Conservation (phyloP, 2,113 vertebrate genomes). For the Cygnus atratus region DNA sequence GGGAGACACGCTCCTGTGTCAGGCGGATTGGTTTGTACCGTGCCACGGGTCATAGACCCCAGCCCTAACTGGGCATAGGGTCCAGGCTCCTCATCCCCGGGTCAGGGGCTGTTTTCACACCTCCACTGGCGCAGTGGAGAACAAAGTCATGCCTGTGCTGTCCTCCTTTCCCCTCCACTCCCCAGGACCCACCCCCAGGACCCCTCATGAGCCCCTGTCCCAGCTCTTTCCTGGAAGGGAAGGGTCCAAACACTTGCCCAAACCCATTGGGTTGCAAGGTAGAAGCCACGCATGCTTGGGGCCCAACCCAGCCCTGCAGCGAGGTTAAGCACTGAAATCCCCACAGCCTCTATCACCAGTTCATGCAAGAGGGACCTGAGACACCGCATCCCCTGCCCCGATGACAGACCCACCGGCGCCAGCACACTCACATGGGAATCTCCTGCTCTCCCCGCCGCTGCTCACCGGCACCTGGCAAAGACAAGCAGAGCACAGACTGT, state of each 20-base stretch:
- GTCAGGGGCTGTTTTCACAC: not conserved
- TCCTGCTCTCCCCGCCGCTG: not conserved
- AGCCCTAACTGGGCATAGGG: not conserved
- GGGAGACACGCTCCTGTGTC: not conserved
- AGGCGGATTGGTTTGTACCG: not conserved
- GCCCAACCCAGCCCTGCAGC: not conserved
- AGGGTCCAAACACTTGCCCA: not conserved
- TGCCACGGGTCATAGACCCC: not conserved
- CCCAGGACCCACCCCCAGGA: not conserved
- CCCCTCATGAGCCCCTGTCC: not conserved
- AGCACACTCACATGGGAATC: constrained; percentile 37
- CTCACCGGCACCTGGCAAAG: not conserved
- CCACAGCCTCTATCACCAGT: not conserved
- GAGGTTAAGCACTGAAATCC: not conserved
- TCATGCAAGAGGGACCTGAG: not conserved
- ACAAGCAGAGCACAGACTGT: not conserved
- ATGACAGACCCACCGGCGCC: not conserved
- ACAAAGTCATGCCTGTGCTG: not conserved
- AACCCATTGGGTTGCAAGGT: not conserved
- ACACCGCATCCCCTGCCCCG: not conserved
- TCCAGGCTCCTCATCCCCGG: not conserved
- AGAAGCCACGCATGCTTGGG: not conserved
- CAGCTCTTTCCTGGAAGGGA: not conserved
- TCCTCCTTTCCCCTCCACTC: too few species aligned
- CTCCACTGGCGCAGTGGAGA: not conserved